Evolutionary conservation across 2,113 vertebrate species (phyloP), one percentile per base, ranked within the genome.

Genomic region (Polypterus bichir): DNA sequence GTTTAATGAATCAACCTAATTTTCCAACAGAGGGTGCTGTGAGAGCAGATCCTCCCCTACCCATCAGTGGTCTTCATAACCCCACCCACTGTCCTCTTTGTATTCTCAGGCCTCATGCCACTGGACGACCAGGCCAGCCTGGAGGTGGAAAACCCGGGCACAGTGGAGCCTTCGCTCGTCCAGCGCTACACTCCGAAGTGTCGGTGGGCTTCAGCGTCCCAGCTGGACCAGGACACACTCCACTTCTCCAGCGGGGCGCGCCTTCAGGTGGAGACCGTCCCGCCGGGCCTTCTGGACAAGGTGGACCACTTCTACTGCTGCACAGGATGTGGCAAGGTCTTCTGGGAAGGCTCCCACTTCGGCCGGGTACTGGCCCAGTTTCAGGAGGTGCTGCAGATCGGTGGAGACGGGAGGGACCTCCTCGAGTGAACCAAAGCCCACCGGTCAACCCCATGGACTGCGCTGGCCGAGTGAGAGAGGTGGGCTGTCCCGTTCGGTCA

Each of bases 321-420:
- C 74, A 77, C 74, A 2, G 64, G 58, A 63, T 94, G 91, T 0
- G 89, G 92, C 63, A 92, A 93, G 64, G 84, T 94, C 49, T 94
- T 94, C 80, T 94, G 94, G 89, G 91, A 93, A 62, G 92, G 89
- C 3, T 89, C 91, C 4, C 92, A 93, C 72, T 91, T 86, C 4
- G 76, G 77, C 49, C 83, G 71, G 0, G 46, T 90, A 0, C 49
- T 89, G 6, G 71, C 78, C 46, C 84, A 88, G 75, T 91, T 94
- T 66, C 71, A 69, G 44, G 84, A 88, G 2, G 66, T 91, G 58
- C 76, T 91, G 5, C 65, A 72, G 0, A 1, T 80, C 3, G 4
- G 66, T 0, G 60, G 74, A 27, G 27, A 27, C 27, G 27, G 2
- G 27, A 27, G 27, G 27, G 27, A 27, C 27, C 27, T 27, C 27